Percentiles rank a stretch among this genome's conserved stretches.
Evolutionary conservation across 2,113 vertebrate species (phyloP).

Genomic region (Macquaria australasica): DNA sequence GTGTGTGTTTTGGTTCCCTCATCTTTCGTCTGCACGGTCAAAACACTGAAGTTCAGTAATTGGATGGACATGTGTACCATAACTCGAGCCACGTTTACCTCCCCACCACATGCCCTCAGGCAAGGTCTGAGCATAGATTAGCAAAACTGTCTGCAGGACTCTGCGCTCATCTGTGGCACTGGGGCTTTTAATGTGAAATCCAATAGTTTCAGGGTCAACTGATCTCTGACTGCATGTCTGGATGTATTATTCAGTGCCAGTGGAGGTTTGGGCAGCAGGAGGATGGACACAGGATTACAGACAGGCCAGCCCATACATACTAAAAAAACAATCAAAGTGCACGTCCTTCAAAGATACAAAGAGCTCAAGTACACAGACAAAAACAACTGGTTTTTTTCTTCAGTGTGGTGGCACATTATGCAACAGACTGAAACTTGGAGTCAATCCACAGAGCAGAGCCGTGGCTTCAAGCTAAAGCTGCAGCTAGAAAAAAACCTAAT

Average conservation of each 20-base stretch:
- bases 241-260: slow-evolving; percentile 77
- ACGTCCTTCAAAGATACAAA: slow-evolving; percentile 58
- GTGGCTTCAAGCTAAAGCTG: slow-evolving; percentile 4
- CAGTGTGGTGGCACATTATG: slow-evolving; percentile 58
- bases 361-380: slow-evolving; percentile 45
- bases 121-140: slow-evolving; percentile 79
- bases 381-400: slow-evolving; percentile 52
- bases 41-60: slow-evolving; percentile 72
- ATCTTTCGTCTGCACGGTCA: slow-evolving; percentile 58
- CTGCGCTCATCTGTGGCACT: slow-evolving; percentile 54
- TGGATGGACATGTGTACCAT: slow-evolving; percentile 74
- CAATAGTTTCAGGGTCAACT: slow-evolving; percentile 82
- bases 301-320: slow-evolving; percentile 27
- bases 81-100: slow-evolving; percentile 68
- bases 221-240: slow-evolving; percentile 78
- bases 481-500: slow-evolving; percentile 2
- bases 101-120: slow-evolving; percentile 59
- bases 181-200: slow-evolving; percentile 79
- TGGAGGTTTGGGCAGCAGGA: slow-evolving; percentile 53
- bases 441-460: slow-evolving; percentile 32
- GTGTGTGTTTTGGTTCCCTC: slow-evolving; percentile 33
- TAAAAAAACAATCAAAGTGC: slow-evolving; percentile 34
- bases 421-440: slow-evolving; percentile 72
- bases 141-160: slow-evolving; percentile 74
- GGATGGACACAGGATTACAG: slow-evolving; percentile 56